Evolutionary conservation across 2,113 vertebrate genomes (phyloP), one percentile per base, ranked within the genome.

Genomic region (Heterocephalus glaber): DNA sequence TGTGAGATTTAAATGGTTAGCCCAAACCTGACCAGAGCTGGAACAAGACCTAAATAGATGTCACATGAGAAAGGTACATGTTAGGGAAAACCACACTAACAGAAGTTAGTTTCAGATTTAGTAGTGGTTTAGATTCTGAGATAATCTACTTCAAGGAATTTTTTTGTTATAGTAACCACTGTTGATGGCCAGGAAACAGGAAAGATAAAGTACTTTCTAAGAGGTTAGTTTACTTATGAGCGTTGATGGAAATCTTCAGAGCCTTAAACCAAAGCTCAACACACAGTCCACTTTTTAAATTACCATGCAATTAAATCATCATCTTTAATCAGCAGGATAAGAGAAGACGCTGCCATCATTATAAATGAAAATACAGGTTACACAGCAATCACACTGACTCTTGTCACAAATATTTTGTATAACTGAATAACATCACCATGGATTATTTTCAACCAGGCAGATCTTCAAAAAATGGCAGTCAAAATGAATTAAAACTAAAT

Each of bases 241-340:
- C 49, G 83, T 74, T 47, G 56, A 54, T 44, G 28, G 16, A 82
- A 76, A 94, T 90, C 83, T 91, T 41, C 47, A 54, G 83, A 87
- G 52, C 95, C 74, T 92, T 89, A 92, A 89, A 86, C 74, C 96
- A 94, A 96, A 96, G 89, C 90, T 92, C 83, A 91, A 86, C 28
- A 12, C 74, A 93, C 68, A 97, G 76, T 91, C 82, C 33, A 87
- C 88, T 85, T 96, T 95, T 89, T 63, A 94, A 95, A 97, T 94
- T 74, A 49, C 52, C 83, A 33, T 13, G 61, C 68, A 92, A 90
- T 94, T 84, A 96, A 87, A 47, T 83, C 76, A 94, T 72, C 74
- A 95, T 92, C 91, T 95, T 80, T 92, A 92, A 89, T 96, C 91
- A 86, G 84, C 80, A 84, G 61, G 63, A 79, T 87, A 95, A 86